Evolutionary conservation across 1,140 invertebrate genomes (phyloP), one percentile per base, ranked within the genome.

Genomic region (Calosoma granatense): DNA sequence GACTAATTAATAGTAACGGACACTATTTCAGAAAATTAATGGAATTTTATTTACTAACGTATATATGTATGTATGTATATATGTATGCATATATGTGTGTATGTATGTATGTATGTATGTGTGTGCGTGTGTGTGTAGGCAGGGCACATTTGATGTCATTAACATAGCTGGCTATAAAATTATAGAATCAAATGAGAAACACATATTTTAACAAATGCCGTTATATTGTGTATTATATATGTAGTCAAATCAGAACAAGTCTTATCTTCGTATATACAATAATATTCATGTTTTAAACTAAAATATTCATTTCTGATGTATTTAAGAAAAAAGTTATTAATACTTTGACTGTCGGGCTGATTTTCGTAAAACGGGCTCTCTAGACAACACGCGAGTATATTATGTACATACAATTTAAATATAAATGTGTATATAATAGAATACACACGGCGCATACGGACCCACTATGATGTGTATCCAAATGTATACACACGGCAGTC

Each of bases 61-160:
- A 51, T 51, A 51, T 51, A 51, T 51, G 19, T 51, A 51, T 51
- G 19, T 51, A 51, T 51, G 19, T 51, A 51, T 51, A 15, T 51
- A 6, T 51, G 19, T 51, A 6, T 51, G 3, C 19, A 14, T 30
- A n/a, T n/a, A n/a, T n/a, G n/a, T n/a, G n/a, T n/a, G n/a, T n/a
- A n/a, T n/a, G n/a, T n/a, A n/a, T n/a, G n/a, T n/a, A n/a, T n/a
- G n/a, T n/a, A n/a, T n/a, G n/a, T n/a, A n/a, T n/a, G n/a, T n/a
- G n/a, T n/a, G n/a, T n/a, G n/a, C n/a, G n/a, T n/a, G n/a, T 30
- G 3, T 51, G 3, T 51, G 19, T 51, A 6, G 9, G 19, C 19
- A 51, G 3, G 12, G 4, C 9, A 51, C 43, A 51, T 51, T n/a
- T 4, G 19, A 19, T n/a, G 6, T 6, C 19, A 51, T 51, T 51